A percentile compares a stretch with the other conserved stretches of the same genome.
Evolutionary conservation across 2,113 vertebrate genomes (phyloP).

Genomic region (Pangasianodon gigas): DNA sequence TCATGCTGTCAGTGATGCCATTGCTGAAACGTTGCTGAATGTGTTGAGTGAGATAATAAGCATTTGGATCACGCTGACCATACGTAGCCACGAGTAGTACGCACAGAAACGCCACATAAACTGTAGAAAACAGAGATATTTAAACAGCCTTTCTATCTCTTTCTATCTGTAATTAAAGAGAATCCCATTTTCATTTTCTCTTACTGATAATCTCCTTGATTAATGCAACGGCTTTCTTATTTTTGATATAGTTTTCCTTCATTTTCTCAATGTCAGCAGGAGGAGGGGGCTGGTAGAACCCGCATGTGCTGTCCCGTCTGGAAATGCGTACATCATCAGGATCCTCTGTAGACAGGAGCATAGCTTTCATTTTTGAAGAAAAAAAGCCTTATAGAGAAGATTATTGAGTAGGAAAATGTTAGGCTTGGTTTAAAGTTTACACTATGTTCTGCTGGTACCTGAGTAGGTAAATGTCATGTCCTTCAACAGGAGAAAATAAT

Average conservation of each 20-base stretch:
- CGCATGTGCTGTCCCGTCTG: slow-evolving; percentile 82
- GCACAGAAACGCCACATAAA: slow-evolving; percentile 89
- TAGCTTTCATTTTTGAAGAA: neutral
- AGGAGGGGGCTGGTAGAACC: slow-evolving; percentile 83
- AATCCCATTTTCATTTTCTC: neutral
- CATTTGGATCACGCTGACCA: slow-evolving; percentile 87
- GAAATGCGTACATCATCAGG: slow-evolving; percentile 67
- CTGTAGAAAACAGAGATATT: slow-evolving; percentile 68
- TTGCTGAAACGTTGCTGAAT: slow-evolving; percentile 84
- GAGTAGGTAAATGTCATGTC: slow-evolving; percentile 41
- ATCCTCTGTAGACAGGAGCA: slow-evolving; percentile 68
- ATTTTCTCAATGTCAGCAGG: slow-evolving; percentile 81
- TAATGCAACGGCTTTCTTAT: slow-evolving; percentile 87
- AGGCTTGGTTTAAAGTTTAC: slow-evolving; percentile 41
- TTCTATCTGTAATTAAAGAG: no score
- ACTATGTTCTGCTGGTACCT: slow-evolving; percentile 44
- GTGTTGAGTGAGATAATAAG: slow-evolving; percentile 86
- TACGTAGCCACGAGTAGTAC: slow-evolving; percentile 90
- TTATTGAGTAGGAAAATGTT: neutral
- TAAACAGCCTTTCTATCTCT: no score
- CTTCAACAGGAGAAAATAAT: neutral
- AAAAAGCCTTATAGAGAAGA: neutral
- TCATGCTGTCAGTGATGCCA: slow-evolving; percentile 76
- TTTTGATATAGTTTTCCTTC: slow-evolving; percentile 80
- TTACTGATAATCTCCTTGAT: slow-evolving; percentile 88